Evolutionary conservation across 2,888 invertebrate genomes (phyloP), one percentile per base, ranked within the genome.

Genomic region (Synanthedon tipuliformis): DNA sequence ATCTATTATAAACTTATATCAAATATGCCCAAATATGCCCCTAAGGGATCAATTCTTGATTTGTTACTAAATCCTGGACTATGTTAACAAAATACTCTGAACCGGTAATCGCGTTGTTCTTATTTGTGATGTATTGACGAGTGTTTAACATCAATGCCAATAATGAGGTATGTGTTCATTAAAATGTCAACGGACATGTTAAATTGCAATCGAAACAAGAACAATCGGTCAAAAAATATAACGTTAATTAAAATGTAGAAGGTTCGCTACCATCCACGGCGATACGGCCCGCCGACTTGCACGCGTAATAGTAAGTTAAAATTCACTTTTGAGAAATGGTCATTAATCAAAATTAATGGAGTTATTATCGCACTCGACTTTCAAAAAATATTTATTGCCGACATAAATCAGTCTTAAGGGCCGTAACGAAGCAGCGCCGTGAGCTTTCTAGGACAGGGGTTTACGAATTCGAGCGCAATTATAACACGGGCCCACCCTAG

Each of bases 331-430:
- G 73, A 79, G 81, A 85, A 86, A 85, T 77, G 80, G 78, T 78
- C 85, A 85, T 87, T 80, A 83, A 87, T 87, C 87, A 87, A 87
- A 83, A 84, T 87, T 85, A 86, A 87, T 87, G 86, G 84, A 86
- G 84, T 86, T 85, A 85, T 86, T 87, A 86, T 86, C 84, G 82
- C 82, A 83, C 79, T 81, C 73, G 79, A 85, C 84, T 86, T 87
- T 83, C 84, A 85, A 83, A 86, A 85, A 84, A 81, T 83, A 85
- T 85, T 86, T 86, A 86, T 85, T 81, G 69, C 78, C 59, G 59
- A 68, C 78, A 84, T 87, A 85, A 85, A 86, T 87, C 86, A 84
- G 77, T 78, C 65, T 76, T 84, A 84, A 86, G 85, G 84, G 84
- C 79, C 81, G 74, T 80, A 83, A 81, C 77, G 85, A 81, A 78